Base-by-base conservation (phyloP, 2,113 vertebrate species). In the Ammodytes marinus region DNA sequence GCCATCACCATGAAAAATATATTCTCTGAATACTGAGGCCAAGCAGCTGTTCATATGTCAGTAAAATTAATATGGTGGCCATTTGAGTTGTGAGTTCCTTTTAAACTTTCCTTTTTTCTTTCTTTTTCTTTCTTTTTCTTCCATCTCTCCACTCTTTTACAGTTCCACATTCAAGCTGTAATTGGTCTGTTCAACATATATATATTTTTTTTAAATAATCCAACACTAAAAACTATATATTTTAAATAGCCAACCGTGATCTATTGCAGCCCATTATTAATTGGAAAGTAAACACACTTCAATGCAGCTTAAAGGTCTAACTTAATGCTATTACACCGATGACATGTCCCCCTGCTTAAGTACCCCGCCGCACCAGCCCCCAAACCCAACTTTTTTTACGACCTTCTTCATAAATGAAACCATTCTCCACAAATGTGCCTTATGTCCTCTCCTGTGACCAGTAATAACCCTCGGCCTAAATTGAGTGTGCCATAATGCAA, bases 321-420 rank as follows among this genome's bases (percentile, higher is more conserved):
- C 58, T 85, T 90, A 91, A 91, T 89, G 80, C 71, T 91, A 84
- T 93, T 87, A 89, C 66, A 82, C 64, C 69, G 79, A 76, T 89
- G 86, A 89, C 90, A 90, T 87, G 86, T 87, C 82, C 85, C 77
- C 77, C 71, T 88, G 84, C 88, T 90, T 81, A 86, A 89, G 79
- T 85, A 63, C 88, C 77, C 81, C 75, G 81, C 85, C 72, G 69
- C 87, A 69, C 74, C 71, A 58, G 27, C 81, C 84, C 70, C 79
- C 46, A 79, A 79, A 59, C 55, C 81, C 71, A 64, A 55, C 46
- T 79, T 88, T 79, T 88, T 95, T 95, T 94, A 95, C 57, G 74
- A 91, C 81, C 91, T 78, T 86, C 90, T 95, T 91, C 86, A 93
- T 95, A 94, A 95, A 94, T 90, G 91, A 94, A 92, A 82, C 87